Evolutionary conservation across 1,140 invertebrate species (phyloP), one percentile per base, ranked within the genome.

Genomic region (Chironomus striatipennis): DNA sequence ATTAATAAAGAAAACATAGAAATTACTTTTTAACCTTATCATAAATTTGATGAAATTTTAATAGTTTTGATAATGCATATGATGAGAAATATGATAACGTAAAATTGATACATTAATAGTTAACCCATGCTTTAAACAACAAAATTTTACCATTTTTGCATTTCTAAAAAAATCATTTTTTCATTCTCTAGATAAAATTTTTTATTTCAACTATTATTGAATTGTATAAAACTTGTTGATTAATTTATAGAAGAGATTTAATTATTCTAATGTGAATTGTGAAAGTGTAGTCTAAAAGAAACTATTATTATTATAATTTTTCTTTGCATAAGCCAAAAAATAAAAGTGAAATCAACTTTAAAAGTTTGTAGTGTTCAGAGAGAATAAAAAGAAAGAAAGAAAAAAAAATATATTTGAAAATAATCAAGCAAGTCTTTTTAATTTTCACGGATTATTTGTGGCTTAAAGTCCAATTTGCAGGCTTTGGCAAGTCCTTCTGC

Each of bases 401-500:
- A 15, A 67, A 17, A 67, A 7, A 67, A 15, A 18, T 70, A 70
- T 70, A 21, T 70, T 20, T 70, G 17, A 18, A 70, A 7, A 70
- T 1, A 57, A 70, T 20, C 6, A 20, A 18, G 12, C 17, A 57
- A 57, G 9, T 17, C 3, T 67, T 67, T 70, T 70, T 21, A 70
- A 70, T 20, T 70, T 74, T 74, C 74, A 15, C 64, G 73, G 64
- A 92, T 84, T 43, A 91, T 82, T 78, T 90, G 87, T 7, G 89
- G 91, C 75, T 89, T 83, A 81, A 88, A 94, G 78, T 92, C 86
- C 5, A 84, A 85, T 75, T 89, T 83, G 12, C 84, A 79, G 2
- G 88, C 91, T 78, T 87, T 85, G 0, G 83, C 79, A n/a, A 95
- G 81, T 73, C 86, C 84, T 73, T 89, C 82, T 0, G 90, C 90